These are phyloP conservation scores for Heterodera filipjevi DNA, from an alignment of 2,888 invertebrate species.

Conservation along the genomic window DNA sequence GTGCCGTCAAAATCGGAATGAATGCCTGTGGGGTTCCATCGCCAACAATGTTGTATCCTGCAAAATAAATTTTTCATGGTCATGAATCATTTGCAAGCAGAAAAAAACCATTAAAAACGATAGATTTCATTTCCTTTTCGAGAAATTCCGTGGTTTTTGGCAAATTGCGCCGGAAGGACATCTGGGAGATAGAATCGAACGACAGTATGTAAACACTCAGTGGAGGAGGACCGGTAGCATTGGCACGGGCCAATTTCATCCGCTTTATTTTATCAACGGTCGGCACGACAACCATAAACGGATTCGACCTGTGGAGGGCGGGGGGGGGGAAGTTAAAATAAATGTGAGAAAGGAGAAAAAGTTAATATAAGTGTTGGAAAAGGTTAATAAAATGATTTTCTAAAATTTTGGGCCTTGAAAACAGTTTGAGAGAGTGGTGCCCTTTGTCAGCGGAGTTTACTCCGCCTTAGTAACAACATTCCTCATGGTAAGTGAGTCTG, in stretches of 20 bases:
- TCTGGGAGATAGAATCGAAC: constrained; percentile 84
- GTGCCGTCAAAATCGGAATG: constrained; percentile 66
- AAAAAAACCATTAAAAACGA: constrained; percentile 55
- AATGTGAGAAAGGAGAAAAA: too few species aligned
- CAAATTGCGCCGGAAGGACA: constrained; percentile 79
- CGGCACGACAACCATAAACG: constrained; percentile 43
- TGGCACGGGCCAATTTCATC: constrained; percentile 14
- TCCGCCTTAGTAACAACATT: too few species aligned
- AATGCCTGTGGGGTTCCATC: constrained; percentile 62
- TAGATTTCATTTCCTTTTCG: constrained; percentile 52
- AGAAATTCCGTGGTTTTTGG: constrained; percentile 78
- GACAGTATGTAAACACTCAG: constrained; percentile 70
- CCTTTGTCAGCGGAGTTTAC: too few species aligned
- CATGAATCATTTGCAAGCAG: too few species aligned
- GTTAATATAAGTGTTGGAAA: too few species aligned
- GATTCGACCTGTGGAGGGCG: neutral
- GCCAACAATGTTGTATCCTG: constrained; percentile 65
- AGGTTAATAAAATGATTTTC: constrained; percentile 1
- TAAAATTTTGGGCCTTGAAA: too few species aligned
- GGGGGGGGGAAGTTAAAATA: too few species aligned
- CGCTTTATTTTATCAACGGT: constrained; percentile 21
- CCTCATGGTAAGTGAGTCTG: neutral
- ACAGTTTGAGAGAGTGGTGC: too few species aligned
- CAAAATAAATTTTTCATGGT: neutral
- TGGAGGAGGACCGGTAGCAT: constrained; percentile 34